A percentile compares a stretch with the other conserved stretches of the same genome.
Evolutionary conservation across 2,113 vertebrate genomes (phyloP).

Genomic region (Dasyornis broadbenti): DNA sequence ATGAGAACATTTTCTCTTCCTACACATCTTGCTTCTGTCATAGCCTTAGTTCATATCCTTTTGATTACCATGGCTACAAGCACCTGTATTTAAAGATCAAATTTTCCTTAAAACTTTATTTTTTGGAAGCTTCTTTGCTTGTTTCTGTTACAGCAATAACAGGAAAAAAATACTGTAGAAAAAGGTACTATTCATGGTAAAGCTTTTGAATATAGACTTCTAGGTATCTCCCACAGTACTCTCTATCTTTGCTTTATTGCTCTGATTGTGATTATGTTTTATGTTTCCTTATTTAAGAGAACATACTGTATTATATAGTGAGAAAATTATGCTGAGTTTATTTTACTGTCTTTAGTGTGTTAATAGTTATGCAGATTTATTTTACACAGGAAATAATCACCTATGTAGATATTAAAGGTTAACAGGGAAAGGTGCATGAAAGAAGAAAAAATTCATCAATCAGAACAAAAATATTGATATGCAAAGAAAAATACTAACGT

Average conservation of each 20-base stretch:
- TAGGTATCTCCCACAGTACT: background rate
- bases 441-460: background rate
- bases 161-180: background rate
- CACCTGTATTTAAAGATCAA: background rate
- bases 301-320: background rate
- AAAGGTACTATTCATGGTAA: background rate
- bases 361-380: constrained; percentile 1
- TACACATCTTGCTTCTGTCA: background rate
- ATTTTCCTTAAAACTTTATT: background rate
- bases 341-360: background rate
- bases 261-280: background rate
- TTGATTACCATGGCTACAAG: background rate
- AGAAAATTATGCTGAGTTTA: background rate
- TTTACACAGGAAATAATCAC: background rate
- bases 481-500: background rate
- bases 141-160: background rate
- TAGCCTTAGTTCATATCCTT: background rate
- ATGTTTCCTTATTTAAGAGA: background rate
- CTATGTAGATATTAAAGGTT: background rate
- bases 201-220: background rate
- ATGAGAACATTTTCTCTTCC: background rate
- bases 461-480: constrained; percentile 10
- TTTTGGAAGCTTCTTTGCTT: background rate
- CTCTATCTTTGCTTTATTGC: background rate
- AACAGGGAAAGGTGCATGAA: background rate